phyloP scores from a whole-genome alignment of 2,888 invertebrate genomes.

The Cetonia aurata region DNA sequence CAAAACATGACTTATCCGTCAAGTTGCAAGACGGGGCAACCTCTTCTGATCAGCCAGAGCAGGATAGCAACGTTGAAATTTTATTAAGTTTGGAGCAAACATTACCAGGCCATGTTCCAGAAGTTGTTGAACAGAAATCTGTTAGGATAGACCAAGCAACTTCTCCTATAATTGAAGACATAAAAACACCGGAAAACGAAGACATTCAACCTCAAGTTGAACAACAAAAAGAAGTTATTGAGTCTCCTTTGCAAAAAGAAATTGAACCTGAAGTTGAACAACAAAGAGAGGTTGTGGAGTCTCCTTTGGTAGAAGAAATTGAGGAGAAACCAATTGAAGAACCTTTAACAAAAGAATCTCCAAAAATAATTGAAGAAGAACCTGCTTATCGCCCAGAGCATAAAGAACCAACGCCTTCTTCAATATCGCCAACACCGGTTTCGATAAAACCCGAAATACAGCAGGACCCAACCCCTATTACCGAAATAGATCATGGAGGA shows the following conservation, averaged over 20 bases:
- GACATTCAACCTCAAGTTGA: constrained; percentile 3
- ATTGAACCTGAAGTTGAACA: constrained; percentile 38
- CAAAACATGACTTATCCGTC: not conserved
- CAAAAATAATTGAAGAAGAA: not conserved
- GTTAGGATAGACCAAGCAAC: constrained; percentile 46
- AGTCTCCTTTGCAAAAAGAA: constrained; percentile 28
- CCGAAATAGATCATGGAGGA: constrained; percentile 67
- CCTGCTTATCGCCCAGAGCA: not conserved
- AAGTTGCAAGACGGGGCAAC: not conserved
- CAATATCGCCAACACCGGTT: constrained; percentile 56
- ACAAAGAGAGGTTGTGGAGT: not conserved
- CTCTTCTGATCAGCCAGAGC: constrained; percentile 14
- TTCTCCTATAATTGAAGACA: constrained; percentile 25
- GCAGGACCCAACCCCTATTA: constrained; percentile 60
- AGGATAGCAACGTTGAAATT: constrained; percentile 58
- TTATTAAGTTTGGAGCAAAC: constrained; percentile 56
- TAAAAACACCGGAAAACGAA: not conserved
- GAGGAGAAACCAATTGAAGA: not conserved
- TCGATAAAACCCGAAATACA: constrained; percentile 60
- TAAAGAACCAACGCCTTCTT: constrained; percentile 30
- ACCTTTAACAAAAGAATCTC: constrained; percentile 4
- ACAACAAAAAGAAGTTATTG: not conserved
- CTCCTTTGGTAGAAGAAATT: not conserved
- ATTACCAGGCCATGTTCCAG: constrained; percentile 25
- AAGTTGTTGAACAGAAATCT: constrained; percentile 43